Percentiles rank a stretch among this genome's conserved stretches.
These are phyloP conservation scores for Drosophila pseudotakahashii DNA, from an alignment of 2,888 invertebrate genomes.

Conservation along the genomic window DNA sequence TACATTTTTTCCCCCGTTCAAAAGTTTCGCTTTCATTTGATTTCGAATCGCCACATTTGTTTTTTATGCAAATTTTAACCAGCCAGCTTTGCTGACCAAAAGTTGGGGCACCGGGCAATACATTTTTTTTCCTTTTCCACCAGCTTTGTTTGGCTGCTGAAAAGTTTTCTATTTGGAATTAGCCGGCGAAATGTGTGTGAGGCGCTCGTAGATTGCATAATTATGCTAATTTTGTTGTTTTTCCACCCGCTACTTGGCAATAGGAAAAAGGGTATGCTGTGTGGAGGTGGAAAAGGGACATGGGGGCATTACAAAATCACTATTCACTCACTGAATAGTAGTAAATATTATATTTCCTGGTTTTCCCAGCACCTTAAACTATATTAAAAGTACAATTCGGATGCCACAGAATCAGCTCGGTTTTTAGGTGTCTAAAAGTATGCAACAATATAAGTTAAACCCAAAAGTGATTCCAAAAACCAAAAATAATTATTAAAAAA, in stretches of 20 bases:
- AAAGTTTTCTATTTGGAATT: constrained; percentile 44
- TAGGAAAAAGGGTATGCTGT: constrained; percentile 15
- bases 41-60: constrained; percentile 28
- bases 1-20: constrained; percentile 35
- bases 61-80: constrained; percentile 32
- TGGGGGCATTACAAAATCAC: neutral
- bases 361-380: no score
- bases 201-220: constrained; percentile 76
- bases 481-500: no score
- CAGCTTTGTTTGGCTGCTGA: constrained; percentile 26
- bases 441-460: no score
- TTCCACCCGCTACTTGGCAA: constrained; percentile 36
- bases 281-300: neutral
- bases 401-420: no score
- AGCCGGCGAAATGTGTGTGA: constrained; percentile 34
- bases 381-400: no score
- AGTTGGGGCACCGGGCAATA: constrained; percentile 20
- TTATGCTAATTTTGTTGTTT: constrained; percentile 79
- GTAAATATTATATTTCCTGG: no score
- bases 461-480: no score
- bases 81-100: constrained; percentile 40
- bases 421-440: no score
- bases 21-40: constrained; percentile 37
- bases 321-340: no score
- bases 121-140: constrained; percentile 35